Conservation (phyloP, 2,888 invertebrate genomes). For the Clivina fossor region DNA sequence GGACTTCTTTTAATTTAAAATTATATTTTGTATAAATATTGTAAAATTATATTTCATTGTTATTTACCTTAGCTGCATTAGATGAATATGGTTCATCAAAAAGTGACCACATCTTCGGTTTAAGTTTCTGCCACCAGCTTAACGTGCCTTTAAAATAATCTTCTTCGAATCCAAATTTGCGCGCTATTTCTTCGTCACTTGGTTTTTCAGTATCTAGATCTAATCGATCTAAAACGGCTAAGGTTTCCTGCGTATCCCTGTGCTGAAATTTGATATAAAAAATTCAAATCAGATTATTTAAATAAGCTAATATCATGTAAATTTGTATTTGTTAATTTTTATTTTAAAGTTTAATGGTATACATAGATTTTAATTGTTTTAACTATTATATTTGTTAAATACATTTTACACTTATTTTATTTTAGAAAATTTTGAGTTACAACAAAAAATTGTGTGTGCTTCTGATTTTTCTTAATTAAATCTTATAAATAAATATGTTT, state of each 20-base stretch:
- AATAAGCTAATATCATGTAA: too few relatives aligned
- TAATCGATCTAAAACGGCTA: constrained; percentile 94
- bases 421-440: too few relatives aligned
- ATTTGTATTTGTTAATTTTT: too few relatives aligned
- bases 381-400: too few relatives aligned
- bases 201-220: constrained; percentile 98
- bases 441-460: too few relatives aligned
- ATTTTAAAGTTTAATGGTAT: too few relatives aligned
- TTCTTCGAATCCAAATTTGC: constrained; percentile 96
- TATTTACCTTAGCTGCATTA: constrained; percentile 93
- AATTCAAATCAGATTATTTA: too few relatives aligned
- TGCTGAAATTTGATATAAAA: constrained; percentile 69
- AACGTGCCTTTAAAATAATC: constrained; percentile 88
- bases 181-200: constrained; percentile 95
- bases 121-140: constrained; percentile 95
- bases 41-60: neutral
- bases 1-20: neutral
- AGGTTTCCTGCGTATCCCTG: constrained; percentile 97
- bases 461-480: too few relatives aligned
- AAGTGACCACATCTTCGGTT: constrained; percentile 97
- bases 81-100: constrained; percentile 99
- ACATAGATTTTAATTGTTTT: too few relatives aligned
- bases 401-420: too few relatives aligned
- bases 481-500: too few relatives aligned
- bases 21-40: neutral